Conservation (phyloP, 2,797 vertebrate species). For the Benthosema pterotum region DNA sequence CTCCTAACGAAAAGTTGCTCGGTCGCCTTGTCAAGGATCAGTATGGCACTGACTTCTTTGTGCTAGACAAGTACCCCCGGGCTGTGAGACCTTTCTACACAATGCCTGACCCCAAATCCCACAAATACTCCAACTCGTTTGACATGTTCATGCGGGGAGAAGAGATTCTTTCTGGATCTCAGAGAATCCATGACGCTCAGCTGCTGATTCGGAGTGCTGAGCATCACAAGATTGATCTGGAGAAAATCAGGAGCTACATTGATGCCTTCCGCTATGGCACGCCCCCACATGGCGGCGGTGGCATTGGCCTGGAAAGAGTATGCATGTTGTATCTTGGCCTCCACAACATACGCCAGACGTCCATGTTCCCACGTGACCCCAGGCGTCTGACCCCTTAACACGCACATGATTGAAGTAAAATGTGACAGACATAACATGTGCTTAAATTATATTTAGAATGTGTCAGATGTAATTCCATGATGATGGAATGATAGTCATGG, state of each 20-base stretch:
- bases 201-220: constrained; percentile 91
- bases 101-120: constrained; percentile 93
- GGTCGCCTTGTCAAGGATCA: constrained; percentile 96
- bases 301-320: constrained; percentile 97
- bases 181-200: constrained; percentile 94
- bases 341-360: constrained; percentile 96
- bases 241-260: constrained; percentile 97
- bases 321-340: constrained; percentile 97
- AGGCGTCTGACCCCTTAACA: constrained; percentile 96
- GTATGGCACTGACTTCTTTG: constrained; percentile 99
- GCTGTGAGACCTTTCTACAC: constrained; percentile 98
- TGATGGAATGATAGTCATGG: too few species aligned
- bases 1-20: constrained; percentile 96
- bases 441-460: too few species aligned
- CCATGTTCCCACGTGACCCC: constrained; percentile 98
- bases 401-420: too few species aligned
- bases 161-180: constrained; percentile 97
- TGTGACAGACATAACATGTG: too few species aligned
- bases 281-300: constrained; percentile 96
- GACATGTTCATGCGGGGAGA: constrained; percentile 99
- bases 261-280: constrained; percentile 97
- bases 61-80: constrained; percentile 98
- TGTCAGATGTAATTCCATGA: too few species aligned
- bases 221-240: constrained; percentile 95
- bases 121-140: constrained; percentile 95